Conservation (phyloP, 2,113 vertebrate species). For the Phaethon lepturus region DNA sequence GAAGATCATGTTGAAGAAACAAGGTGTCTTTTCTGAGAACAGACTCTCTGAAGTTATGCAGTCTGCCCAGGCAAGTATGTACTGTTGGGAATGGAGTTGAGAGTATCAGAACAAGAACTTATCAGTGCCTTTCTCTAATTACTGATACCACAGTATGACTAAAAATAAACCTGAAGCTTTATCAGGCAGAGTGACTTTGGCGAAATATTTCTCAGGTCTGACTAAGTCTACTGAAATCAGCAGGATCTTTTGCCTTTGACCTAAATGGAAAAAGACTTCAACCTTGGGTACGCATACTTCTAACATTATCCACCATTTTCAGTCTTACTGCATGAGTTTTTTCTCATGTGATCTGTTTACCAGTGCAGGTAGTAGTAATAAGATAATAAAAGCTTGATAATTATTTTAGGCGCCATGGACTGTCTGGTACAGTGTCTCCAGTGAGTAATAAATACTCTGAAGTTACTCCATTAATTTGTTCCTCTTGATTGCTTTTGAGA, state of each 20-base stretch:
- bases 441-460: slow-evolving; percentile 44
- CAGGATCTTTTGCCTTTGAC: slow-evolving; percentile 12
- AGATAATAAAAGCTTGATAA: background rate
- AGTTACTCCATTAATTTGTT: slow-evolving; percentile 36
- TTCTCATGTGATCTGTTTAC: background rate
- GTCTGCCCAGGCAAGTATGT: background rate
- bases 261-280: background rate
- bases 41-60: background rate
- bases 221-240: slow-evolving; percentile 16
- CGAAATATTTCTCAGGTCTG: background rate
- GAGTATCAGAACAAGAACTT: background rate
- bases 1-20: background rate
- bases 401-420: background rate
- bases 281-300: background rate
- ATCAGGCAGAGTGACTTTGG: background rate
- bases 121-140: background rate
- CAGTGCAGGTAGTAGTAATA: background rate
- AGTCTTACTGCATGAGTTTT: background rate
- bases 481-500: slow-evolving; percentile 13
- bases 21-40: background rate
- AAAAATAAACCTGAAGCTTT: background rate
- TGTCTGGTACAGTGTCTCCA: slow-evolving; percentile 46
- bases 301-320: background rate
- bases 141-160: background rate
- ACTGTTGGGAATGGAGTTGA: background rate